Percentiles rank a stretch among this genome's conserved stretches.
Conservation (phyloP, 2,113 vertebrate genomes). For the Ophthalmolycus amberensis region DNA sequence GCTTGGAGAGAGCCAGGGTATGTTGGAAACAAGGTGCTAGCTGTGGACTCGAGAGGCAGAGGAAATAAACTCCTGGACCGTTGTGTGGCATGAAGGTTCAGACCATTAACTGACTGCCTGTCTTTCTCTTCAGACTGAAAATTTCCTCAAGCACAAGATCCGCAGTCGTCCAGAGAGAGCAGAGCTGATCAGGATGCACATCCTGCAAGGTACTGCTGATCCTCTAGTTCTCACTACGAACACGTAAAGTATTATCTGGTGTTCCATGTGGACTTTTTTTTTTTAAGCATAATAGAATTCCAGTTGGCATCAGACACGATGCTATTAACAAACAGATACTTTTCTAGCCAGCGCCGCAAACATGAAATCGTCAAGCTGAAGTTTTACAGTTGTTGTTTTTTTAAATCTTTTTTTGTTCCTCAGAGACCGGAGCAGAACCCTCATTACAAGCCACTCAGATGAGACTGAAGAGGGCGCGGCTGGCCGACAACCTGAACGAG, state of each 20-base stretch:
- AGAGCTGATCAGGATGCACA: slow-evolving; percentile 98
- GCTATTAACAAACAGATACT: background rate
- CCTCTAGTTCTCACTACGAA: background rate
- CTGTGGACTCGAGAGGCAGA: background rate
- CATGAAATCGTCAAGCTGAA: background rate
- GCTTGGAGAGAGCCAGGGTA: slow-evolving; percentile 97
- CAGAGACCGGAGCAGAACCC: slow-evolving; percentile 96
- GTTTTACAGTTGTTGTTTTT: too few species aligned
- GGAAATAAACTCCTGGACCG: background rate
- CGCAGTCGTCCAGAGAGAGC: slow-evolving; percentile 95
- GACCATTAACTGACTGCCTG: background rate
- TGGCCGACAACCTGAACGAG: slow-evolving; percentile 98
- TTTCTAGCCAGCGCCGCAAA: background rate
- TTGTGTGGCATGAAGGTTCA: background rate
- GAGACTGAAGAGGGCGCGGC: slow-evolving; percentile 93
- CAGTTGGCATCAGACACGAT: background rate
- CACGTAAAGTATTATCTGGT: background rate
- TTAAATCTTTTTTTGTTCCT: background rate
- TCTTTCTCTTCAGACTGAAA: slow-evolving; percentile 89
- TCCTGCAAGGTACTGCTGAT: slow-evolving; percentile 90
- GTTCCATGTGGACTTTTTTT: background rate
- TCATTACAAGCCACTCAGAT: slow-evolving; percentile 98
- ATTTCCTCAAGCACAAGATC: slow-evolving; percentile 99
- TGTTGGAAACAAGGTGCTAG: slow-evolving; percentile 40
- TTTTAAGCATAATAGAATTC: background rate